A percentile compares a stretch with the other conserved stretches of the same genome.
These are phyloP conservation scores for Psammodynastes pulverulentus DNA, from an alignment of 2,113 vertebrate genomes.

Conservation along the genomic window DNA sequence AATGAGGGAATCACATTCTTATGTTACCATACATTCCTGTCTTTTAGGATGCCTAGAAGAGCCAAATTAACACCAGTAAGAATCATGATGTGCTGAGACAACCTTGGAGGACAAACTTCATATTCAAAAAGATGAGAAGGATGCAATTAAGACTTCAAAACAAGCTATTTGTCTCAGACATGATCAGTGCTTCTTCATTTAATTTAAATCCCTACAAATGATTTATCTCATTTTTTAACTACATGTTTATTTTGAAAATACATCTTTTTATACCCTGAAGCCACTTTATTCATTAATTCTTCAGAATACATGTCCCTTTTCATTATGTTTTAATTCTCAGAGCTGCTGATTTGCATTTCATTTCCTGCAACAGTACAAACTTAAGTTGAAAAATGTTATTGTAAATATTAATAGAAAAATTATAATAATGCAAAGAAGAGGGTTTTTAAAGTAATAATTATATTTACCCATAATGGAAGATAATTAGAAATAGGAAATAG, in stretches of 20 bases:
- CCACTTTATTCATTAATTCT: slow-evolving; percentile 70
- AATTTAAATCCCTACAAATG: slow-evolving; percentile 47
- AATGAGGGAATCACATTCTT: neutral
- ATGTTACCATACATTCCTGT: neutral
- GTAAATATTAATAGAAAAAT: slow-evolving; percentile 67
- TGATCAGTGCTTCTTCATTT: slow-evolving; percentile 11
- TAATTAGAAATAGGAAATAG: neutral
- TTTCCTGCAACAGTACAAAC: slow-evolving; percentile 54
- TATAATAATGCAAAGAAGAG: slow-evolving; percentile 42
- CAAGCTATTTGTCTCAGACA: slow-evolving; percentile 36
- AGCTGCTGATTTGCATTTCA: slow-evolving; percentile 74
- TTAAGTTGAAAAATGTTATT: slow-evolving; percentile 52
- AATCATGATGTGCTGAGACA: slow-evolving; percentile 19
- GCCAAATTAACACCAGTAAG: neutral
- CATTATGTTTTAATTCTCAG: slow-evolving; percentile 71
- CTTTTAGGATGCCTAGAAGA: neutral
- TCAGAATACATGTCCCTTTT: slow-evolving; percentile 64
- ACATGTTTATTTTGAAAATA: slow-evolving; percentile 60
- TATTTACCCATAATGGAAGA: neutral
- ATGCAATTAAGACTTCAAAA: slow-evolving; percentile 47
- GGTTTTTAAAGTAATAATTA: slow-evolving; percentile 19
- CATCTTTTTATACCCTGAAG: slow-evolving; percentile 57
- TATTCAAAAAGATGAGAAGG: slow-evolving; percentile 41
- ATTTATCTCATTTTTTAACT: slow-evolving; percentile 59
- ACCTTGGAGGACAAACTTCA: slow-evolving; percentile 25